Conservation (phyloP, 1,140 invertebrate genomes). For the Drosophila eugracilis region DNA sequence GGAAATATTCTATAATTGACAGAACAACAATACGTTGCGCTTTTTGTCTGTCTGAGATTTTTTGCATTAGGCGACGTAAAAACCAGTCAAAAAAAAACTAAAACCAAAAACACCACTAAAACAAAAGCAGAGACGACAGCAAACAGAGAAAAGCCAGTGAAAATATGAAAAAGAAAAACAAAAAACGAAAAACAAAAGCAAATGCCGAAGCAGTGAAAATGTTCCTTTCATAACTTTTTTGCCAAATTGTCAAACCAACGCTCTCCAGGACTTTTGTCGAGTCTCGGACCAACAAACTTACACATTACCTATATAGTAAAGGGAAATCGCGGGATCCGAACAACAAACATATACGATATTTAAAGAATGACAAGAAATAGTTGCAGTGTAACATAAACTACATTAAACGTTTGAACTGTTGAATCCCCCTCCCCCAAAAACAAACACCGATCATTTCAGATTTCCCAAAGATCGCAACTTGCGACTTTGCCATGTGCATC, state of each 20-base stretch:
- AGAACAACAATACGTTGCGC: constrained; percentile 66
- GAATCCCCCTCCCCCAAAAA: constrained; percentile 2
- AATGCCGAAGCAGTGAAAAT: constrained; percentile 69
- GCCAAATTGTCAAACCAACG: constrained; percentile 83
- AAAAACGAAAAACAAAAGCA: constrained; percentile 53
- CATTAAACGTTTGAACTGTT: constrained; percentile 59
- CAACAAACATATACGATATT: constrained; percentile 52
- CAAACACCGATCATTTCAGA: constrained; percentile 41
- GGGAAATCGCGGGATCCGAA: constrained; percentile 26
- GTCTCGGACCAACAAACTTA: constrained; percentile 69
- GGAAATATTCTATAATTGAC: constrained; percentile 69
- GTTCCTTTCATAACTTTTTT: constrained; percentile 83
- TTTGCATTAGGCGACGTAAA: constrained; percentile 67
- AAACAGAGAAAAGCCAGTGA: constrained; percentile 29
- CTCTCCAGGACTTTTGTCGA: constrained; percentile 75
- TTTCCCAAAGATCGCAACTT: constrained; percentile 19
- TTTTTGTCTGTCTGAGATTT: constrained; percentile 75
- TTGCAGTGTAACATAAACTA: constrained; percentile 53
- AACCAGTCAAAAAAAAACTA: constrained; percentile 21
- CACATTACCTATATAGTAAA: constrained; percentile 46
- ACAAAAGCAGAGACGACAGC: constrained; percentile 17
- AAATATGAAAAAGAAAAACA: constrained; percentile 52
- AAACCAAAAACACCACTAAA: constrained; percentile 27
- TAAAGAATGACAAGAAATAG: constrained; percentile 43
- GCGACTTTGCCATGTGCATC: constrained; percentile 15